These are phyloP conservation scores for Trachelus troglodyta DNA, from an alignment of 2,888 invertebrate genomes.

Conservation along the genomic window DNA sequence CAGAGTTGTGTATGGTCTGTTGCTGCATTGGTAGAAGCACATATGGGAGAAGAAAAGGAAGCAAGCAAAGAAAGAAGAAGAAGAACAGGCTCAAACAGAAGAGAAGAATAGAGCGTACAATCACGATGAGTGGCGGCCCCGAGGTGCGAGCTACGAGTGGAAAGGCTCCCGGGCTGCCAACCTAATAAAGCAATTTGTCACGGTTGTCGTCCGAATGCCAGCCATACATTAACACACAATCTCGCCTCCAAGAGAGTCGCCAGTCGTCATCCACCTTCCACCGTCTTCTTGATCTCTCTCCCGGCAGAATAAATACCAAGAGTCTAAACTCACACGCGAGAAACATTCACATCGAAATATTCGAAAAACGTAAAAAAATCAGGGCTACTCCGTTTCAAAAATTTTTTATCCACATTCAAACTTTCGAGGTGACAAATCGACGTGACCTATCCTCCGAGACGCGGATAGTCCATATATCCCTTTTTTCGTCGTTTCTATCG, in stretches of 20 bases:
- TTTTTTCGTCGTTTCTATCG: conserved; percentile 2
- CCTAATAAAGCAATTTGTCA: conserved; percentile 67
- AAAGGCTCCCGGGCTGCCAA: conserved; percentile 63
- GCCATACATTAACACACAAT: conserved; percentile 65
- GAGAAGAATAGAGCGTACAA: conserved; percentile 52
- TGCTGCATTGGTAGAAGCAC: conserved; percentile 34
- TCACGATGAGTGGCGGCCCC: conserved; percentile 53
- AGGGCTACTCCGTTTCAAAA: background rate
- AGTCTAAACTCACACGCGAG: background rate
- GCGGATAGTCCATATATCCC: background rate
- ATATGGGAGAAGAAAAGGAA: conserved; percentile 14
- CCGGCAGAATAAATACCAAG: background rate
- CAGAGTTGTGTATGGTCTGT: background rate
- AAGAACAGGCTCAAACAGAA: conserved; percentile 22
- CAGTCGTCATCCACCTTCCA: conserved; percentile 24
- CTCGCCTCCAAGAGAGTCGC: conserved; percentile 50
- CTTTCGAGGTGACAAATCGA: background rate
- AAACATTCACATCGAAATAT: background rate
- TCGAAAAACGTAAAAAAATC: background rate
- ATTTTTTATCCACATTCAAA: background rate
- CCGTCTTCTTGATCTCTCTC: conserved; percentile 1
- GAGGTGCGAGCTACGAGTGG: conserved; percentile 52
- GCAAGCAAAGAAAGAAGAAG: conserved; percentile 28
- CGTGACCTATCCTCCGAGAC: background rate
- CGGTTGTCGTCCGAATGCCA: conserved; percentile 65